Conservation (phyloP, 2,113 vertebrate genomes). For the Lepus americanus region DNA sequence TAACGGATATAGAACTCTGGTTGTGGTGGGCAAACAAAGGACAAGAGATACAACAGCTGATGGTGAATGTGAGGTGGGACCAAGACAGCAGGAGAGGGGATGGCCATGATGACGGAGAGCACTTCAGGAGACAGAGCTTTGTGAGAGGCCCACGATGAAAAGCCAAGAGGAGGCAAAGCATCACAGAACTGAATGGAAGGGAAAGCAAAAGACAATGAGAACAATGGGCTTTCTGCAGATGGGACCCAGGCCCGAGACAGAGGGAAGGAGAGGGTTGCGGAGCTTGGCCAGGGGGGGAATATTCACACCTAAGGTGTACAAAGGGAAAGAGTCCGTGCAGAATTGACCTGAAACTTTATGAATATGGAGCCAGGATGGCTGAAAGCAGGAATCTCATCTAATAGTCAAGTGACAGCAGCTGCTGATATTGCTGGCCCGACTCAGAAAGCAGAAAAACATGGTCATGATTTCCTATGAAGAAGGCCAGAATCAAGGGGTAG, state of each 20-base stretch:
- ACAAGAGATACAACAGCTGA: neutral
- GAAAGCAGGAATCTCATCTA: neutral
- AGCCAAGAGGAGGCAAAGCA: neutral
- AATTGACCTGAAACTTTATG: neutral
- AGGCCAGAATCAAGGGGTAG: neutral
- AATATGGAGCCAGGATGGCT: neutral
- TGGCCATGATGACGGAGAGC: neutral
- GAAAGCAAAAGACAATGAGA: neutral
- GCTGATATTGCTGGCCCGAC: neutral
- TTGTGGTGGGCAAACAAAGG: constrained; percentile 7
- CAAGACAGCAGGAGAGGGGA: neutral
- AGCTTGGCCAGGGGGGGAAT: neutral
- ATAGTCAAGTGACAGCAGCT: neutral
- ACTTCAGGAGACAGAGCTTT: neutral
- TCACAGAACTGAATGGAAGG: neutral
- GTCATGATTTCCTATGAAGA: neutral
- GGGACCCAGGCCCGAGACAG: neutral
- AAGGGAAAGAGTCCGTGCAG: neutral
- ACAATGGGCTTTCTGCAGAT: neutral
- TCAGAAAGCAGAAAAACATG: neutral
- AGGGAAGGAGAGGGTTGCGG: neutral
- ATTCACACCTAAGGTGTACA: neutral
- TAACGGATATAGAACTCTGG: neutral
- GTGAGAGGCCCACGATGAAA: neutral
- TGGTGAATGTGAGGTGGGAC: constrained; percentile 3